Percentiles rank a stretch among this genome's conserved stretches.
phyloP scores from a whole-genome alignment of 2,113 vertebrate species.

The Pleuronectes platessa region DNA sequence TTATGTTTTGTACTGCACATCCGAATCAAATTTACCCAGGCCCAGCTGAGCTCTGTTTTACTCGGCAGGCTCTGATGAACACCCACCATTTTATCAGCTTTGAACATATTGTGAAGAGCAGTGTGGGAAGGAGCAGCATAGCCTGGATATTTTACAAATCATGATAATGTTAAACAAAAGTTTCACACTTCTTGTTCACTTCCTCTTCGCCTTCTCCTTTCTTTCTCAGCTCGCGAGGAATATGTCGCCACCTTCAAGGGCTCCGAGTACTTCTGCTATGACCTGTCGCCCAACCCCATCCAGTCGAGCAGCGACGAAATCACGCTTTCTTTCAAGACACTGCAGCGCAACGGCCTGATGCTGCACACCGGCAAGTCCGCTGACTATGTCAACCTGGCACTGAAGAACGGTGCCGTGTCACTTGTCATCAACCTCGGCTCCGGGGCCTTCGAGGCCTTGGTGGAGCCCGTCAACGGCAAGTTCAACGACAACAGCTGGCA shows the following conservation, averaged over 20 bases:
- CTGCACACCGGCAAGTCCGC: conserved; percentile 99
- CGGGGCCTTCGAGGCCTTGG: conserved; percentile 98
- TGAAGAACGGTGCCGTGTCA: conserved; percentile 99
- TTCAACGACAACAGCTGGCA: conserved; percentile 99
- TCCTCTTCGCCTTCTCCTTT: conserved; percentile 23
- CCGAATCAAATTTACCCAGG: conserved; percentile 65
- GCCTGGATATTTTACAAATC: conserved; percentile 51
- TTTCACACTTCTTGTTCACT: conserved; percentile 9
- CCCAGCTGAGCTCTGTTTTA: conserved; percentile 68
- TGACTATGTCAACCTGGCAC: conserved; percentile 99
- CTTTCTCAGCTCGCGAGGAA: conserved; percentile 93
- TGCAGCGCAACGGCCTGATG: conserved; percentile 99
- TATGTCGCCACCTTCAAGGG: conserved; percentile 98
- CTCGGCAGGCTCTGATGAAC: conserved; percentile 66
- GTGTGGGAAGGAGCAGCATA: conserved; percentile 62
- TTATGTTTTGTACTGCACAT: conserved; percentile 63
- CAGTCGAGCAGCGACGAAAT: conserved; percentile 99
- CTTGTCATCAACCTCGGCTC: conserved; percentile 99
- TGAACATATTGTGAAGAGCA: conserved; percentile 58
- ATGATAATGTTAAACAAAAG: conserved; percentile 44
- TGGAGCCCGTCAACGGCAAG: conserved; percentile 99
- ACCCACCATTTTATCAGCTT: conserved; percentile 72
- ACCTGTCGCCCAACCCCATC: conserved; percentile 98
- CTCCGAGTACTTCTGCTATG: conserved; percentile 99
- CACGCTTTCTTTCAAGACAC: conserved; percentile 98